Conservation (phyloP, 1,140 invertebrate species). For the Leptonema lineaticorne region DNA sequence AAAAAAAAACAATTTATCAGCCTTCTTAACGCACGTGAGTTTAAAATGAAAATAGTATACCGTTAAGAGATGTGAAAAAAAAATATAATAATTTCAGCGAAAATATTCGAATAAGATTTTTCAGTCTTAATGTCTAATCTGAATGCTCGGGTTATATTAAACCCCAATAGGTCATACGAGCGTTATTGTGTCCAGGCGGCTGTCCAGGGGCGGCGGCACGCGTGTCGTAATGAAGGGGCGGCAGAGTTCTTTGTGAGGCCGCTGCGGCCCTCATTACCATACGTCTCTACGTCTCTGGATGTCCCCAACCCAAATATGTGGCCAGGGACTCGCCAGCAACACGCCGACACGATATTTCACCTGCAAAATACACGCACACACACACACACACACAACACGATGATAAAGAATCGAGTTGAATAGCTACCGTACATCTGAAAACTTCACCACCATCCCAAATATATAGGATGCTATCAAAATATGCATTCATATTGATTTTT, state of each 20-base stretch:
- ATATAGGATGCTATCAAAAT: too few species aligned
- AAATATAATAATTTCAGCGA: too few species aligned
- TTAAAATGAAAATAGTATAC: too few species aligned
- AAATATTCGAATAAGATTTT: too few species aligned
- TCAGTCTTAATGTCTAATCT: too few species aligned
- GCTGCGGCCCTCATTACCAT: conserved; percentile 26
- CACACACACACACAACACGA: background rate
- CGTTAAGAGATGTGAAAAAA: too few species aligned
- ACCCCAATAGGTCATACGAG: background rate
- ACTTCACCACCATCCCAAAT: too few species aligned
- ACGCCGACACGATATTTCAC: conserved; percentile 28
- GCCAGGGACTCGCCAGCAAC: background rate
- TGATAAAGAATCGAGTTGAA: background rate
- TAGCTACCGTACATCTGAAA: background rate
- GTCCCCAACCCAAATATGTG: conserved; percentile 1
- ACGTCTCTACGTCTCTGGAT: conserved; percentile 18
- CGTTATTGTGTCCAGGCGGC: background rate
- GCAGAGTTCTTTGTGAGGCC: conserved; percentile 13
- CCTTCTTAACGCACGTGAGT: too few species aligned
- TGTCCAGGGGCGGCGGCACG: background rate
- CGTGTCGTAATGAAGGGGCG: conserved; percentile 23
- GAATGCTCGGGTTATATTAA: too few species aligned
- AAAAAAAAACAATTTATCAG: too few species aligned
- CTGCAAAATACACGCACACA: background rate
- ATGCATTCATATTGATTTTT: too few species aligned